phyloP scores from a whole-genome alignment of 2,888 invertebrate genomes.

The Tipula unca region DNA sequence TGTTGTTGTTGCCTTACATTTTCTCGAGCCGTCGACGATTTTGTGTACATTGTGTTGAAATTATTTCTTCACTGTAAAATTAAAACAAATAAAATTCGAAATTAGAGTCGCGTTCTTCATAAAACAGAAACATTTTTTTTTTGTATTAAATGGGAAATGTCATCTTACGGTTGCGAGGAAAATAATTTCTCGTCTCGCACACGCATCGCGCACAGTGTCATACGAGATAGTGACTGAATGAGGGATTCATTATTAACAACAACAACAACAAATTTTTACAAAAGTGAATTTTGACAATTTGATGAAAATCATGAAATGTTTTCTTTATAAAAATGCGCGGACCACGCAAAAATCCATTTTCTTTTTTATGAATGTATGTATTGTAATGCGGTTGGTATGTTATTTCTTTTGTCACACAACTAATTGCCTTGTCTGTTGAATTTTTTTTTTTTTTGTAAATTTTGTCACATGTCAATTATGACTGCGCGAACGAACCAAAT shows the following conservation, averaged over 20 bases:
- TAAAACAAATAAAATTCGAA: neutral
- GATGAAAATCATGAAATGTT: neutral
- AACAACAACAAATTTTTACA: neutral
- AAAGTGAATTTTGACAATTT: neutral
- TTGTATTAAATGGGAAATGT: neutral
- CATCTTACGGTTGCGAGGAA: neutral
- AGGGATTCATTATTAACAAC: neutral
- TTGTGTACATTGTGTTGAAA: neutral
- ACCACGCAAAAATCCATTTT: neutral
- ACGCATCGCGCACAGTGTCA: neutral
- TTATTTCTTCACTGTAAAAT: neutral
- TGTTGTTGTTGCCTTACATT: neutral
- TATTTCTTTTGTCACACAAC: neutral
- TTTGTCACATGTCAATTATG: neutral
- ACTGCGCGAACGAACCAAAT: neutral
- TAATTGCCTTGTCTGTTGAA: conserved; percentile 2
- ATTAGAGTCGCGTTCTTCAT: neutral
- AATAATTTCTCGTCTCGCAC: neutral
- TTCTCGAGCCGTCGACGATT: neutral
- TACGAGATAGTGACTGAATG: neutral
- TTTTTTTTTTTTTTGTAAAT: neutral
- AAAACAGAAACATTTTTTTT: neutral
- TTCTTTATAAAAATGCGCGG: neutral
- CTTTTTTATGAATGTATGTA: neutral
- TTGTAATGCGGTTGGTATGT: neutral